Base-by-base conservation (phyloP, 2,888 invertebrate species). In the Xestoiulus laeticollis region DNA sequence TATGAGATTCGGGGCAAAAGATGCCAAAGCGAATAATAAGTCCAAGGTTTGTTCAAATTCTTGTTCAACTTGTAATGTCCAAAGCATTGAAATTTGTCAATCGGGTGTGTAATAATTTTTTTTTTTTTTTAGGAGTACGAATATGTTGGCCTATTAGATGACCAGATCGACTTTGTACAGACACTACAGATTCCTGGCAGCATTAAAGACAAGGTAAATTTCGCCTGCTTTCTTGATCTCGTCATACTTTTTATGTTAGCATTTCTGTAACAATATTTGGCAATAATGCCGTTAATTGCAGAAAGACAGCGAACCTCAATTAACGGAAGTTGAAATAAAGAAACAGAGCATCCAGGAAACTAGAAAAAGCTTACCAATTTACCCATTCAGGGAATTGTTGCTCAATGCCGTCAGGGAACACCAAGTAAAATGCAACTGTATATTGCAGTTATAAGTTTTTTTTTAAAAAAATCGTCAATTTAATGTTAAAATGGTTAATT, bases 161-260 rank as follows among this genome's bases (percentile, higher is more conserved):
- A 99, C 92, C 97, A 99, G 92, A 98, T 99, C 91, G 98, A 99
- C 91, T 99, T 99, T 92, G 96, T 99, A 89, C 98, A 99, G 90
- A 92, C 93, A 0, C 90, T 93, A 38, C 92, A 92, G 89, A 92
- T 93, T 91, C 92, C 93, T 3, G 94, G 93, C 26, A 91, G 92
- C 2, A 91, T 91, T n/a, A 91, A 91, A 85, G 90, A 44, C n/a
- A 91, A 83, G n/a, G 83, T 83, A 19, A 30, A n/a, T 30, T 19
- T 26, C 32, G 5, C n/a, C n/a, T n/a, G n/a, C 22, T 78, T n/a
- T 22, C 26, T 82, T 8, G 6, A n/a, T 32, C 3, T 26, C 26
- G 12, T 68, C 26, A 8, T 5, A n/a, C 22, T 1, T 87, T 44
- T 43, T 12, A 19, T 48, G 48, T 14, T 8, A 43, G 19, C 14